Conservation (phyloP, 2,113 vertebrate genomes). For the Alethe castanea region DNA sequence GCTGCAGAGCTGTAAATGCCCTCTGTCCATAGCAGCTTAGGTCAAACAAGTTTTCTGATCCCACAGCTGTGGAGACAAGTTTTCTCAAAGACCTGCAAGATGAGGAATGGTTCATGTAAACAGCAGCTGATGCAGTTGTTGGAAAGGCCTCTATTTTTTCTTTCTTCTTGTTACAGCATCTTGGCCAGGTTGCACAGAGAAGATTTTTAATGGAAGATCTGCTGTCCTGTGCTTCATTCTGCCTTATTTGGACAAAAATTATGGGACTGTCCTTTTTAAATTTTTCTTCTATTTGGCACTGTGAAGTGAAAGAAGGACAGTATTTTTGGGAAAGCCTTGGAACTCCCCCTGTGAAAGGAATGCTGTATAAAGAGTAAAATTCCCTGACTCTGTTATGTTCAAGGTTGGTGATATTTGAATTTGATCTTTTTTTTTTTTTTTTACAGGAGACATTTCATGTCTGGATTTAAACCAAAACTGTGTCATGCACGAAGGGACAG, state of each 20-base stretch:
- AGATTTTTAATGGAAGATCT: neutral
- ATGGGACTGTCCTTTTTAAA: accelerated
- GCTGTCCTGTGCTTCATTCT: neutral
- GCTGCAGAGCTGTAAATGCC: neutral
- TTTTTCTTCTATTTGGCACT: neutral
- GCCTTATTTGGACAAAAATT: neutral
- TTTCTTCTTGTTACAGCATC: neutral
- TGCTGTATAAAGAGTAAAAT: neutral
- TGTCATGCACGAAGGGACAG: neutral
- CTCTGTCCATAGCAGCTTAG: neutral
- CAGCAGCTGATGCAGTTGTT: neutral
- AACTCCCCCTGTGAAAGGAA: neutral
- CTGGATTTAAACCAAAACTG: neutral
- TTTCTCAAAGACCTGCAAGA: neutral
- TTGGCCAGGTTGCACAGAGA: neutral
- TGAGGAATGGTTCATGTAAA: neutral
- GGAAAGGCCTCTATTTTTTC: neutral
- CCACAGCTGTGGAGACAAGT: neutral
- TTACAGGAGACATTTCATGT: neutral
- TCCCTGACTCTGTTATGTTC: neutral
- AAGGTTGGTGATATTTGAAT: neutral
- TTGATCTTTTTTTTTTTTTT: neutral
- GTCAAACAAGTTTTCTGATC: neutral
- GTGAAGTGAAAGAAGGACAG: neutral
- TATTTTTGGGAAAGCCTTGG: neutral